Base-by-base conservation (phyloP, 2,888 invertebrate species). In the Asteroscopus sphinx region DNA sequence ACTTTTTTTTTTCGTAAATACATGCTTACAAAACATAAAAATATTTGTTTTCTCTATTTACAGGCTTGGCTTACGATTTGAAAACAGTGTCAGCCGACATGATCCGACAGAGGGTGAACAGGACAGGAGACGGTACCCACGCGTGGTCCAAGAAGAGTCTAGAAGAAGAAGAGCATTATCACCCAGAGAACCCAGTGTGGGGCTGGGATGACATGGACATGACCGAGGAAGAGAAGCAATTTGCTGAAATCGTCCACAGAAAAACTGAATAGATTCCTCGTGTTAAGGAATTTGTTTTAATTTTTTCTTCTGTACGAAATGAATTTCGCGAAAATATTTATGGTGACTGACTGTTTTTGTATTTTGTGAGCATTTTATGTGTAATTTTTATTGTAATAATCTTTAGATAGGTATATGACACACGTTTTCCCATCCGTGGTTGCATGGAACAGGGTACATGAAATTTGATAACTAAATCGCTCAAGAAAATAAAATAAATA, bases 131-230 rank as follows among this genome's bases (percentile, higher is more conserved):
- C 70, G 97, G 97, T 0, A 87, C 94, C 5, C 96, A 96, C 74
- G 85, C 89, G 0, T 81, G 80, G 66, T 59, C 90, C 45, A 76
- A 85, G 37, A 66, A 78, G 6, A n/a, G 79, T 35, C 82, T 86
- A 63, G 70, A 71, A 13, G 87, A 93, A 12, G 92, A 94, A 0
- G 85, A 87, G 7, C 88, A 94, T 46, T 91, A 94, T 35, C 91
- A 93, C 35, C 94, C 95, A 21, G 95, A 95, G 33, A 95, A 94
- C 55, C 91, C 95, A 5, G 86, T 95, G 11, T 98, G 97, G 97
- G 98, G 98, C 0, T 98, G 97, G 98, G 97, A 96, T 30, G 98
- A 98, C 81, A 86, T 90, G 56, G 97, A 97, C 73, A 96, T 98
- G 95, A 89, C 95, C 0, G 94, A 95, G 1, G 96, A 97, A 46